phyloP scores from a whole-genome alignment of 2,113 vertebrate genomes.

The Xiphophorus maculatus region DNA sequence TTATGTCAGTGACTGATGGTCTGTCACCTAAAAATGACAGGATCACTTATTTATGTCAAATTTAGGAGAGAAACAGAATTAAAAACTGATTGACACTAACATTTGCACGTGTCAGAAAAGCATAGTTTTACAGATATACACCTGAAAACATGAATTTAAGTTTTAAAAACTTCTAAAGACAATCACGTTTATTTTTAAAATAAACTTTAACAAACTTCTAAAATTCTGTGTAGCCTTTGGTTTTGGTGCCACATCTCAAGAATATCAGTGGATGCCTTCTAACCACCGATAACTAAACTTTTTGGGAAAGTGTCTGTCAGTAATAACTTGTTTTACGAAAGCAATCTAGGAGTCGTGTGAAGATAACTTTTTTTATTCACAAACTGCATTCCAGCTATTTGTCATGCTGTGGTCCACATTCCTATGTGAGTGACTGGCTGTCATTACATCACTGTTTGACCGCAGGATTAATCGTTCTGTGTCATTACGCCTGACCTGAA shows the following conservation, averaged over 20 bases:
- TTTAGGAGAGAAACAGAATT: not conserved
- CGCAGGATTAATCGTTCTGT: conserved; percentile 64
- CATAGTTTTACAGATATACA: not conserved
- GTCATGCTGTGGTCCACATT: conserved; percentile 62
- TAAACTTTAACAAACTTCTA: not conserved
- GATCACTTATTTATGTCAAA: not conserved
- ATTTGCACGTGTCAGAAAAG: not conserved
- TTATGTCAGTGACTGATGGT: not conserved
- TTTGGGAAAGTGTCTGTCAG: too few relatives aligned
- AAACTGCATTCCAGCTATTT: conserved; percentile 59
- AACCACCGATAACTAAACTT: not conserved
- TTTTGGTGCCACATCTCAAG: not conserved
- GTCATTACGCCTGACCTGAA: conserved; percentile 68
- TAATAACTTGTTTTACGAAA: not conserved
- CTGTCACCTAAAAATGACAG: not conserved
- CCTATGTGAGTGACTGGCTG: conserved; percentile 64
- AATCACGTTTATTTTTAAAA: not conserved
- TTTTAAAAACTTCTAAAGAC: not conserved
- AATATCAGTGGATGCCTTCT: too few relatives aligned
- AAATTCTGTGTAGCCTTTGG: not conserved
- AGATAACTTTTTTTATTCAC: conserved; percentile 20
- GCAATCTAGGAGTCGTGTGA: conserved; percentile 26
- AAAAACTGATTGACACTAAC: not conserved
- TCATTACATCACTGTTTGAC: conserved; percentile 72
- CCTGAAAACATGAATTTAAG: too few relatives aligned